Evolutionary conservation across 2,113 vertebrate species (phyloP), one percentile per base, ranked within the genome.

Genomic region (Vulpes lagopus): DNA sequence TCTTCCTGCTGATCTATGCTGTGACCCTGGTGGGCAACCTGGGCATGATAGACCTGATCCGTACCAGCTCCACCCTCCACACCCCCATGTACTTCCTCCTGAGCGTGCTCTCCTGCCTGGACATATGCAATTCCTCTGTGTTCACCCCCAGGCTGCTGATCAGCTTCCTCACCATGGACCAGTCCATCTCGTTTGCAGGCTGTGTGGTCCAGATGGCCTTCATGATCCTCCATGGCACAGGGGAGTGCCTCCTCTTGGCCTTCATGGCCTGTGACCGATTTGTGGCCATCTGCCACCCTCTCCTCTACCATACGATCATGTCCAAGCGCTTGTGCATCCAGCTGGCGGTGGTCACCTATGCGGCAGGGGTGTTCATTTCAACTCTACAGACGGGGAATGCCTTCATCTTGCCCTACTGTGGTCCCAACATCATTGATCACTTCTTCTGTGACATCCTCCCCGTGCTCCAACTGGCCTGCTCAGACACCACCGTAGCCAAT

Each of bases 31-130:
- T 57, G 14, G 96, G 95, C 79, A 95, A 90, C 30, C 51, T 96
- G 12, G 79, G 93, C 65, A 91, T 92, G 22, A 64, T 43, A n/a
- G 80, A 62, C 25, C 78, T 90, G 57, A 89, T 95, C 57, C 64
- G 20, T 1, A 43, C 38, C 62, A 80, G 93, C 17, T n/a, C 65
- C 5, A 2, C 60, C 60, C 83, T 98, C 14, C 88, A 74, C 59
- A 89, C 85, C 0, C 94, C 97, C 67, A 91, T 82, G 94, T 92
- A 86, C 73, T 96, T 91, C 65, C 96, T 97, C 59, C 94, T 97
- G 25, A 81, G 62, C 0, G 9, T 94, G 25, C 78, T 97, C 8
- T 74, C 93, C 30, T 96, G 96, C 64, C 38, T 93, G 8, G 95
- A 96, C 20, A 16, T 93, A 55, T 89, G 76, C 55, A 84, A 53